Conservation (phyloP, 2,888 invertebrate genomes). For the Axea sp. region DNA sequence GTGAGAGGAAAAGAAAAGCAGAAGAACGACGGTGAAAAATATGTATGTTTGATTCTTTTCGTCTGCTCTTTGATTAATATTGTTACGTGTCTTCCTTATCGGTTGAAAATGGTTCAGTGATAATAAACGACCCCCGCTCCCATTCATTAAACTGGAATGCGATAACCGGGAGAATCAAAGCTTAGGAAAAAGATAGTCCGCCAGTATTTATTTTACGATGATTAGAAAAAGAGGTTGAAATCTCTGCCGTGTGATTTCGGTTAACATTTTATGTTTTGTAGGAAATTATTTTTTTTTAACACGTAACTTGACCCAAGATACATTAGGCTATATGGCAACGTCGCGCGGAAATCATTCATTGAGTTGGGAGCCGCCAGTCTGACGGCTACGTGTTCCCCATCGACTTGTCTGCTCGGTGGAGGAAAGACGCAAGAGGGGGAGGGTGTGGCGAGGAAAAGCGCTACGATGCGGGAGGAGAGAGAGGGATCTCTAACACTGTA, state of each 20-base stretch:
- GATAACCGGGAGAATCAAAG: no score
- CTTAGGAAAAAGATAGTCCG: not conserved
- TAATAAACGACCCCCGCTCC: no score
- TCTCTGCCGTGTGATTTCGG: not conserved
- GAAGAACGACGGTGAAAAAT: no score
- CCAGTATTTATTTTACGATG: constrained; percentile 4
- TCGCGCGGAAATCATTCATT: constrained; percentile 79
- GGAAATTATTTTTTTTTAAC: constrained; percentile 9
- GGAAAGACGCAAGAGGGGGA: constrained; percentile 20
- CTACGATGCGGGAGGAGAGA: constrained; percentile 2
- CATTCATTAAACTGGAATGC: no score
- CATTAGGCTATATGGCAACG: constrained; percentile 75
- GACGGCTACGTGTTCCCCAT: constrained; percentile 57
- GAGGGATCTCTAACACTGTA: constrained; percentile 36
- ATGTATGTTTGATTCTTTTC: no score
- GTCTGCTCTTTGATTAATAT: no score
- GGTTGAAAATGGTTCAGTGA: no score
- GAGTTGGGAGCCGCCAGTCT: constrained; percentile 69
- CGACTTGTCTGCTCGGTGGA: constrained; percentile 33
- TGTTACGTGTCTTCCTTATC: no score
- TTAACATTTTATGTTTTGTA: no score
- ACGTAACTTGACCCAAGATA: constrained; percentile 32
- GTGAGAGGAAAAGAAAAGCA: no score
- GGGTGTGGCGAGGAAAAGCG: constrained; percentile 51
- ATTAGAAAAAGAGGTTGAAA: not conserved